Evolutionary conservation across 2,888 invertebrate genomes (phyloP).

Genomic region (Limenitis camilla): DNA sequence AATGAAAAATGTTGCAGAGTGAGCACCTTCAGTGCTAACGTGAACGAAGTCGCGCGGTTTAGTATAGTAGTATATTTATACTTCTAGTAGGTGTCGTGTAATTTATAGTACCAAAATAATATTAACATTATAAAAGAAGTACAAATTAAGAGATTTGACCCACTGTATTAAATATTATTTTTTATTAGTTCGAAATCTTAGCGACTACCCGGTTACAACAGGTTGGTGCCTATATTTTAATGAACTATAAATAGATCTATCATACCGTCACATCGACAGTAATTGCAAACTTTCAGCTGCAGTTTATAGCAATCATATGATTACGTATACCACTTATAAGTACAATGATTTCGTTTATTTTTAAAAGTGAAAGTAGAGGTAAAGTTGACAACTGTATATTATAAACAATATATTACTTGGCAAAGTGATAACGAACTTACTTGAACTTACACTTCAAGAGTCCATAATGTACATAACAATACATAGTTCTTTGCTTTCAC

Average conservation of each 20-base stretch:
- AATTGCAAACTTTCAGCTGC: slow-evolving; percentile 10
- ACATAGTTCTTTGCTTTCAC: slow-evolving; percentile 4
- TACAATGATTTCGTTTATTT: slow-evolving; percentile 20
- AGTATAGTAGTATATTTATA: too few relatives aligned
- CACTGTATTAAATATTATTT: neutral
- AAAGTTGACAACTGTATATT: slow-evolving; percentile 25
- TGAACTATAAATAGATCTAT: slow-evolving; percentile 25
- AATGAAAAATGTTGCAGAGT: too few relatives aligned
- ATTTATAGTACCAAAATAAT: too few relatives aligned
- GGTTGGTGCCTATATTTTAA: slow-evolving; percentile 22
- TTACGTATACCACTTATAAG: slow-evolving; percentile 25
- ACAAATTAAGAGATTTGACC: too few relatives aligned
- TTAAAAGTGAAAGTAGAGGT: slow-evolving; percentile 31
- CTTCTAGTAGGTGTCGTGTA: too few relatives aligned
- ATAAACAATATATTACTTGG: slow-evolving; percentile 9
- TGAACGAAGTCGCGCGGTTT: too few relatives aligned
- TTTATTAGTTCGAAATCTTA: slow-evolving; percentile 3
- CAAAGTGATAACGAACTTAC: neutral
- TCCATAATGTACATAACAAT: slow-evolving; percentile 2
- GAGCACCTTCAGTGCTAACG: too few relatives aligned
- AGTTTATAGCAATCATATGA: slow-evolving; percentile 14
- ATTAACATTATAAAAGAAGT: too few relatives aligned
- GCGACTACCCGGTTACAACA: slow-evolving; percentile 22
- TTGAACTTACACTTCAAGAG: slow-evolving; percentile 12
- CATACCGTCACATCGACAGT: slow-evolving; percentile 10